Percentiles rank a stretch among this genome's conserved stretches.
Conservation (phyloP, 2,888 invertebrate genomes). For the Margaritifera margaritifera region DNA sequence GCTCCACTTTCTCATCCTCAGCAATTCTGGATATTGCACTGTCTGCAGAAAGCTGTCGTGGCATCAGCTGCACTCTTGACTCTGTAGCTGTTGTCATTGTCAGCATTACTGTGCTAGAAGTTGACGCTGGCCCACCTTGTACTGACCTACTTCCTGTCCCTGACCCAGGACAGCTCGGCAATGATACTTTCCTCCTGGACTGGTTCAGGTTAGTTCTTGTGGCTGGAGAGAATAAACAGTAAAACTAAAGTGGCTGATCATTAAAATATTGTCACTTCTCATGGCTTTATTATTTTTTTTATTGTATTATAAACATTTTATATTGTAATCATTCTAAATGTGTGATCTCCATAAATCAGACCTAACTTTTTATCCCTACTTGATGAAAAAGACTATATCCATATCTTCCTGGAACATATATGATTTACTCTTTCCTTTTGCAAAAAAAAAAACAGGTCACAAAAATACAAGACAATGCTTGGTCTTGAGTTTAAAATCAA, state of each 20-base stretch:
- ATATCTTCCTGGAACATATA: no score
- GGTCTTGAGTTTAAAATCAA: no score
- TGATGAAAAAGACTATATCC: no score
- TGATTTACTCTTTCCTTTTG: no score
- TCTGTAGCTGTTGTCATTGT: conserved; percentile 37
- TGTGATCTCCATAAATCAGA: no score
- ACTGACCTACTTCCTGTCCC: conserved; percentile 33
- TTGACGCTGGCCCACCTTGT: conserved; percentile 26
- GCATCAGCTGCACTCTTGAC: conserved; percentile 17
- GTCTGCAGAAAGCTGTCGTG: conserved; percentile 47
- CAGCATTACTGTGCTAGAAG: conserved; percentile 35
- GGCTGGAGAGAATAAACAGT: conserved; percentile 17
- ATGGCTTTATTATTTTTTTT: no score
- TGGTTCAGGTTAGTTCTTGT: conserved; percentile 27
- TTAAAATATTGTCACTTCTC: no score
- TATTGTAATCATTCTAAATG: no score
- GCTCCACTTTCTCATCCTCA: conserved; percentile 58
- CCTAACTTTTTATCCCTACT: no score
- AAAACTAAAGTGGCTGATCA: not conserved
- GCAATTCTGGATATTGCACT: conserved; percentile 27
- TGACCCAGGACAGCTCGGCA: conserved; percentile 10
- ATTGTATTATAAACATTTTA: no score
- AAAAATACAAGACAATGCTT: no score
- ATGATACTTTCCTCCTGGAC: conserved; percentile 15
- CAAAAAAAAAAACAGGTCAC: no score